phyloP scores from a whole-genome alignment of 1,140 invertebrate genomes.

The Lycorma delicatula region DNA sequence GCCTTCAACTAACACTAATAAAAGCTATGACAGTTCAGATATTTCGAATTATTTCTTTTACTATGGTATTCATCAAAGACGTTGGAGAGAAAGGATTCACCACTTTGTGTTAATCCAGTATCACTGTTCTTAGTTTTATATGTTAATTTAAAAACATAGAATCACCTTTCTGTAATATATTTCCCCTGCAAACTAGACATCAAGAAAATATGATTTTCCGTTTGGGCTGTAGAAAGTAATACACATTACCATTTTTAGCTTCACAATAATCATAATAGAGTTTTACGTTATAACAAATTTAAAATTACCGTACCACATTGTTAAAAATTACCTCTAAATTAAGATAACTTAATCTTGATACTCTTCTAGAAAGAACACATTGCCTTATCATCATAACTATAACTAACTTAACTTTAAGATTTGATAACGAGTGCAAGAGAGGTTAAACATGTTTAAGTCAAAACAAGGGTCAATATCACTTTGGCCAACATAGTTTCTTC shows the following conservation, averaged over 20 bases:
- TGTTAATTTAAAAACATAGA: background rate
- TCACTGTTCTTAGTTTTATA: background rate
- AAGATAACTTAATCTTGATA: background rate
- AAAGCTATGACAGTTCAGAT: background rate
- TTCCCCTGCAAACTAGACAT: background rate
- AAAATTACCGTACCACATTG: background rate
- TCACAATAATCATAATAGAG: background rate
- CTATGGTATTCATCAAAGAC: too few relatives aligned
- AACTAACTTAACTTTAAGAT: too few relatives aligned
- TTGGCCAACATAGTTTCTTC: too few relatives aligned
- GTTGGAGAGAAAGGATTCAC: too few relatives aligned
- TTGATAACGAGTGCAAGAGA: too few relatives aligned
- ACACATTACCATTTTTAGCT: background rate
- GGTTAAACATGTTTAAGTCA: too few relatives aligned
- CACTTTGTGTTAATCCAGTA: too few relatives aligned
- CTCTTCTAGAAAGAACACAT: background rate
- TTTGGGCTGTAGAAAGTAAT: background rate
- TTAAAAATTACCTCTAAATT: background rate
- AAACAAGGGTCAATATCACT: too few relatives aligned
- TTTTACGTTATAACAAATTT: background rate
- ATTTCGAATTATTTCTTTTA: background rate
- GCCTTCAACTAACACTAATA: background rate
- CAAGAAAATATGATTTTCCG: background rate
- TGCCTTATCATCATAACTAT: background rate
- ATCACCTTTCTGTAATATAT: background rate